These are phyloP conservation scores for Latrodectus hesperus DNA, from an alignment of 2,888 invertebrate species.

Conservation along the genomic window DNA sequence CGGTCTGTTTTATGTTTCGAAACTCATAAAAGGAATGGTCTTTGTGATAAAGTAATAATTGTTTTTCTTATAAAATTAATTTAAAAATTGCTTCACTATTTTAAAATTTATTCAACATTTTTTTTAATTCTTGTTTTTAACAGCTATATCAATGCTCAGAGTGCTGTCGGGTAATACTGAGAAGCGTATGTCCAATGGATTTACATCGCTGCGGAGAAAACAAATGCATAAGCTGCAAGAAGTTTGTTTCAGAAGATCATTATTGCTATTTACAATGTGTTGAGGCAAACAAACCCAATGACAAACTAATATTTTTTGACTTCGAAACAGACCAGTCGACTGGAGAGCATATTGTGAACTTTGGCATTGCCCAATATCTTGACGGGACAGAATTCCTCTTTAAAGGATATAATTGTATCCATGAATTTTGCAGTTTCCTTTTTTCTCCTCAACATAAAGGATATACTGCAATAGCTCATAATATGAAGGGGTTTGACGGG, in stretches of 20 bases:
- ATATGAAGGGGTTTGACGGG: conserved; percentile 35
- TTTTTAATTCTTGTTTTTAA: neutral
- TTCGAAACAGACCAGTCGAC: conserved; percentile 32
- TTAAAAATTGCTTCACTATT: no score
- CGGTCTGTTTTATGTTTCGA: no score
- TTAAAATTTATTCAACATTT: no score
- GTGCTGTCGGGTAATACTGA: conserved; percentile 7
- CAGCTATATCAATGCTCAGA: conserved; percentile 8
- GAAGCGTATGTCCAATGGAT: conserved; percentile 12
- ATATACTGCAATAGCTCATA: conserved; percentile 22
- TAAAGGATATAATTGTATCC: conserved; percentile 4
- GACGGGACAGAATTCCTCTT: conserved; percentile 14
- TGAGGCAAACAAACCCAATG: neutral
- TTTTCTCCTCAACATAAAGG: conserved; percentile 7
- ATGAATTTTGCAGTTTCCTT: conserved; percentile 16
- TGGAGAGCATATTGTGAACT: conserved; percentile 43
- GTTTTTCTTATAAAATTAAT: no score
- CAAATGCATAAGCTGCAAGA: conserved; percentile 7
- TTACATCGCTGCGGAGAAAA: no score
- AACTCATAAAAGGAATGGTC: no score
- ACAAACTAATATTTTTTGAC: conserved; percentile 21
- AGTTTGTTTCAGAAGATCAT: neutral
- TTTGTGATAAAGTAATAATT: no score
- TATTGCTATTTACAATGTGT: neutral
- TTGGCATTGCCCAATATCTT: conserved; percentile 11